Conservation (phyloP, 2,113 vertebrate genomes). For the Pristiophorus japonicus region DNA sequence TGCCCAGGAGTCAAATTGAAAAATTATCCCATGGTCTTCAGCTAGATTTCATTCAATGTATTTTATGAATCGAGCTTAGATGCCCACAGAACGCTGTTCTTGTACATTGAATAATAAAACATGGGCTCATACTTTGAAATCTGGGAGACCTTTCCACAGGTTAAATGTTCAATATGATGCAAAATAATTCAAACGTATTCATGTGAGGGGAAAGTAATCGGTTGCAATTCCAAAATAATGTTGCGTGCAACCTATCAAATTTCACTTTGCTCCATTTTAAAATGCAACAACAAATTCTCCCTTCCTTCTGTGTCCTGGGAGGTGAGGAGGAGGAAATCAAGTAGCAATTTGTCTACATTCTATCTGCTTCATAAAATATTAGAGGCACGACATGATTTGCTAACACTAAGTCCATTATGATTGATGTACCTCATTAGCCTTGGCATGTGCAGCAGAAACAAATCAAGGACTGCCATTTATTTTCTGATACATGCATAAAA, state of each 20-base stretch:
- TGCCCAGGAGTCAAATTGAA: not conserved
- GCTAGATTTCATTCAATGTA: not conserved
- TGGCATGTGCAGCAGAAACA: not conserved
- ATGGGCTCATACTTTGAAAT: not conserved
- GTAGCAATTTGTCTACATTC: not conserved
- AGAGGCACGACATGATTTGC: not conserved
- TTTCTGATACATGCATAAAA: not conserved
- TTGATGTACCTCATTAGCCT: slow-evolving; percentile 2
- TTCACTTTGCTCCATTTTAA: not conserved
- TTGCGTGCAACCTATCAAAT: not conserved
- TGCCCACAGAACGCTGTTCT: not conserved
- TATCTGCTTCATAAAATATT: slow-evolving; percentile 31
- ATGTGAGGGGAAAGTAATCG: not conserved
- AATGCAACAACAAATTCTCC: not conserved
- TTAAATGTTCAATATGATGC: not conserved
- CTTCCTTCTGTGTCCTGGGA: not conserved
- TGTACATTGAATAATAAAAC: not conserved
- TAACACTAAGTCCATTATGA: not conserved
- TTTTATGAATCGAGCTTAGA: not conserved
- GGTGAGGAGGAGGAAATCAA: not conserved
- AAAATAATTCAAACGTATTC: not conserved
- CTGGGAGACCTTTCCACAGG: no score
- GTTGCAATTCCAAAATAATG: not conserved
- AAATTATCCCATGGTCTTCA: not conserved
- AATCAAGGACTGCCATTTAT: not conserved